Percentiles rank a stretch among this genome's conserved stretches.
These are phyloP conservation scores for Carpatolechia fugitivella DNA, from an alignment of 2,888 invertebrate species.

Conservation along the genomic window DNA sequence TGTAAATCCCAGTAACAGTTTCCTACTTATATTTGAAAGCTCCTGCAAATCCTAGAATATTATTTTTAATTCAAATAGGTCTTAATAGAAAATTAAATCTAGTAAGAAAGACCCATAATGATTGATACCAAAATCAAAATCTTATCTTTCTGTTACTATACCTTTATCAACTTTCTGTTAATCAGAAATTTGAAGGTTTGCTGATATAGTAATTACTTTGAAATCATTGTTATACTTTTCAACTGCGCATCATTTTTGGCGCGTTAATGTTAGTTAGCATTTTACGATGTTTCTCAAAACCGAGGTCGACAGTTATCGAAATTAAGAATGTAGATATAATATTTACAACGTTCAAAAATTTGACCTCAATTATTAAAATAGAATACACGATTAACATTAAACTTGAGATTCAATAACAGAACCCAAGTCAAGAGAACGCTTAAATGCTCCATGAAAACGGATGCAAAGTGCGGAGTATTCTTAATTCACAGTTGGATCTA, in stretches of 20 bases:
- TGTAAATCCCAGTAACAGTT: too few species aligned
- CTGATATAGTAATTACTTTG: too few species aligned
- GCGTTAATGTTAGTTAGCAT: constrained; percentile 22
- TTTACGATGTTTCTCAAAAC: constrained; percentile 34
- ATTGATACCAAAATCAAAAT: constrained; percentile 35
- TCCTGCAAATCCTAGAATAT: too few species aligned
- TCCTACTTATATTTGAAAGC: too few species aligned
- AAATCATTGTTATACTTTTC: constrained; percentile 5
- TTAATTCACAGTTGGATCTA: too few species aligned
- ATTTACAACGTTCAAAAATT: constrained; percentile 7
- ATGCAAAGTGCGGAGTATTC: too few species aligned
- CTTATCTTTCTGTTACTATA: constrained; percentile 32
- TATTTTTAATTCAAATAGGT: too few species aligned
- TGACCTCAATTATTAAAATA: constrained; percentile 10
- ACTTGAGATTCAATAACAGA: neutral
- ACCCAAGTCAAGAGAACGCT: too few species aligned
- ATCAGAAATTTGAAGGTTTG: too few species aligned
- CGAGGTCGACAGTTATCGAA: constrained; percentile 42
- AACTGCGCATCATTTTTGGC: constrained; percentile 10
- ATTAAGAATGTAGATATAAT: constrained; percentile 26
- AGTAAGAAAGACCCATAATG: neutral
- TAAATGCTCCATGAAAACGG: too few species aligned
- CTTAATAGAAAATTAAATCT: neutral
- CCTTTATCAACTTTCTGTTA: neutral
- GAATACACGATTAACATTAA: neutral